phyloP scores from a whole-genome alignment of 2,888 invertebrate species.

The Argyra leucocephala region DNA sequence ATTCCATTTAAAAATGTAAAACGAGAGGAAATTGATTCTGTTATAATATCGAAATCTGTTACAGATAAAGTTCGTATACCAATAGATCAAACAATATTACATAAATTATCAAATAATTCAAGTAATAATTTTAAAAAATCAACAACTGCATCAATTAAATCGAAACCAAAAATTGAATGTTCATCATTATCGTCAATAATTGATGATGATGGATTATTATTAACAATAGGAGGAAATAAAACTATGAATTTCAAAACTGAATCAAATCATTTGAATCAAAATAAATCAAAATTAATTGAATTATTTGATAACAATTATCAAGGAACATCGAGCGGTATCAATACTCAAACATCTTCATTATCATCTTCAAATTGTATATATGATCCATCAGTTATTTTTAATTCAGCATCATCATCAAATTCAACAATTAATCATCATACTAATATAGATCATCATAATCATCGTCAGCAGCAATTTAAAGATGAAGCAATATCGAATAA shows the following conservation, averaged over 20 bases:
- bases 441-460: conserved; percentile 6
- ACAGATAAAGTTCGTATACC: conserved; percentile 1
- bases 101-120: neutral
- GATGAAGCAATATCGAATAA: neutral
- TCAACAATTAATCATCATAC: neutral
- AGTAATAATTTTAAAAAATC: neutral
- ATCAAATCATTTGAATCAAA: neutral
- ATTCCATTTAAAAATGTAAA: conserved; percentile 4
- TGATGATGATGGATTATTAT: neutral
- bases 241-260: neutral
- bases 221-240: neutral
- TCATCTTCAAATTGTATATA: neutral
- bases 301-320: neutral
- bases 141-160: conserved; percentile 7
- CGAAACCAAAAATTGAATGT: neutral
- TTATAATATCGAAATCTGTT: neutral
- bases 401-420: neutral
- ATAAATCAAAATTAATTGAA: neutral
- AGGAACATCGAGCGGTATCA: neutral
- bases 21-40: neutral
- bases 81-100: neutral
- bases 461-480: neutral
- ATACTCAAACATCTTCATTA: neutral
- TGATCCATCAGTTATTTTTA: neutral
- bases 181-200: neutral